Base-by-base conservation (phyloP, 2,888 invertebrate species). In the Xestoiulus laeticollis region DNA sequence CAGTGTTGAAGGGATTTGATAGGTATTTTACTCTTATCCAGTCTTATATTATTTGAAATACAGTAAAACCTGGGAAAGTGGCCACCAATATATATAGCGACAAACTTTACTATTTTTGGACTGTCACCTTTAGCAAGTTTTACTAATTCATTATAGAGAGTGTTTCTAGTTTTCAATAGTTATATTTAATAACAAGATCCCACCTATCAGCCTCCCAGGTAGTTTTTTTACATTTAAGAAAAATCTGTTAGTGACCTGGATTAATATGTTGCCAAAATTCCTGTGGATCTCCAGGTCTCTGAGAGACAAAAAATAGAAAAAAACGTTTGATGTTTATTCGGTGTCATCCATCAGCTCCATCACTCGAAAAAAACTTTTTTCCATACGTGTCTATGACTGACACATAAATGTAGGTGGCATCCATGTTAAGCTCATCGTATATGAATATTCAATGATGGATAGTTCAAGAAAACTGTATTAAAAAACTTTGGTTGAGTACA, bases 301-400 rank as follows among this genome's bases (percentile, higher is more conserved):
- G 78, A 26, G 78, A 30, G n/a, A 30, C 78, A 78, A 30, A 78
- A 78, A 30, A 78, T 78, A 78, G 6, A n/a, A 48, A 19, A 3
- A 19, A 48, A 78, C 22, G 68, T 12, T 30, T 19, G 30, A 30
- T 12, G 30, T 30, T 78, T 16, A 30, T 14, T 78, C 26, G 12
- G 78, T 78, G 78, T 78, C 78, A 78, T 78, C 78, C 78, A 78
- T 78, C 78, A 78, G 78, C 78, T 78, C 78, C 78, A 78, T 78
- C 78, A 30, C 30, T 78, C 12, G 14, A 26, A 78, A 78, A 78
- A 78, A 48, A 48, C 0, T 38, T 1, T 26, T 78, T 22, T 30
- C 30, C 78, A 30, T 30, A 30, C 14, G 10, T 38, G 38, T 38
- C 6, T 6, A 78, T 78, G 78, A 78, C 30, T 78, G 78, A 30